Conservation (phyloP, 2,113 vertebrate genomes). For the Ceuthmochares aereus region DNA sequence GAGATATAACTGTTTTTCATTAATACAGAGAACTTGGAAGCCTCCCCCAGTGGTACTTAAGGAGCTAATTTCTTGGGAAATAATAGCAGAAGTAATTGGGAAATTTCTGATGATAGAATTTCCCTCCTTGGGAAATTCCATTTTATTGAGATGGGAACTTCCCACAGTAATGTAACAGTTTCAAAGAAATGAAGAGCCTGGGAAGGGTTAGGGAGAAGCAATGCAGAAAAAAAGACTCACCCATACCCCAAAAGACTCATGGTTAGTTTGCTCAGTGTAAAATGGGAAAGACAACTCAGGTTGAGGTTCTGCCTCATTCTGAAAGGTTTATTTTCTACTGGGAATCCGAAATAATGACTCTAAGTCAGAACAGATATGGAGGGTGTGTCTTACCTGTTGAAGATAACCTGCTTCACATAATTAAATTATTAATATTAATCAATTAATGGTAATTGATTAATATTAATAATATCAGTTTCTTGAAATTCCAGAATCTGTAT, state of each 20-base stretch:
- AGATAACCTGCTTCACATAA: background rate
- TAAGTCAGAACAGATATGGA: background rate
- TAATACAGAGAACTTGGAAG: background rate
- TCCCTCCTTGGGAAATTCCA: slow-evolving; percentile 16
- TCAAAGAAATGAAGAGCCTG: background rate
- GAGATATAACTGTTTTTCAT: background rate
- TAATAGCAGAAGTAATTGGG: background rate
- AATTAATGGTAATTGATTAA: too few species aligned
- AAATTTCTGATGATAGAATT: slow-evolving; percentile 9
- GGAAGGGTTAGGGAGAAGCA: background rate
- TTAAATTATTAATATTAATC: background rate
- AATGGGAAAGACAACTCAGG: background rate
- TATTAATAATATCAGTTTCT: background rate
- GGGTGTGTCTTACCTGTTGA: background rate
- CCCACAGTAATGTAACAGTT: background rate
- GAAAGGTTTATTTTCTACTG: background rate
- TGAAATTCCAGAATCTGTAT: background rate
- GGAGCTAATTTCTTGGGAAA: background rate
- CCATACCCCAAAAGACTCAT: background rate
- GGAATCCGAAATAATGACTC: background rate
- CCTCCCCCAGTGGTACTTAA: background rate
- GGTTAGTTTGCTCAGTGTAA: background rate
- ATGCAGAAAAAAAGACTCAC: background rate
- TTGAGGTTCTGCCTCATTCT: background rate
- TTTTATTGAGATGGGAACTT: slow-evolving; percentile 4